Base-by-base conservation (phyloP, 2,113 vertebrate species). In the Myotis brandtii region DNA sequence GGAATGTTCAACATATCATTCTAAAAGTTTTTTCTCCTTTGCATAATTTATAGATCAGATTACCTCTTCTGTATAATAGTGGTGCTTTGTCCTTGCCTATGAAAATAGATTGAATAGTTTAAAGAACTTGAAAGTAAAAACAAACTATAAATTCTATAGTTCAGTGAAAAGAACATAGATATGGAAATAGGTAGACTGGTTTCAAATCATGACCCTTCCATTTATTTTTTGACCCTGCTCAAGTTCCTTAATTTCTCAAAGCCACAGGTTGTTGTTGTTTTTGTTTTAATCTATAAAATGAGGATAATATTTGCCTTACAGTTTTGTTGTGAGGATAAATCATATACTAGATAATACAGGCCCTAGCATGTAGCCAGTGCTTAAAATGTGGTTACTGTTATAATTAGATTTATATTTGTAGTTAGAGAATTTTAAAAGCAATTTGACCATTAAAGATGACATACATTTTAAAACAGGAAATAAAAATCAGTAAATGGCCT, bases 11-110 rank as follows among this genome's bases (percentile, higher is more conserved):
- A 25, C 40, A 40, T 86, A 81, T 17, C 8, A 21, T 79, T 40
- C 23, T 89, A 73, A 48, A 23, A 77, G 13, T 67, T 34, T 79
- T 84, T 92, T 79, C 43, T 96, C 23, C 32, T 93, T 80, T 86
- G 16, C 54, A 83, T 93, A 94, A 87, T 94, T 91, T 95, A 66
- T 90, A 89, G 81, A 84, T 91, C 52, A 69, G 43, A 70, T 92
- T 96, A 32, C 32, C 92, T 11, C 23, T 96, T 75, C 13, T 92
- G 40, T 87, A 73, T 84, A 80, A 89, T 86, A 62, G 46, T 16
- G 20, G 40, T 21, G 30, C 7, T 86, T 95, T 52, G 17, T 62
- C 32, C 21, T 90, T 96, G 6, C 27, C 30, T 92, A 7, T 93
- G 40, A 88, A 95, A 95, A 77, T 81, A 92, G 69, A 77, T 91